Conservation (phyloP, 2,888 invertebrate genomes). For the Pyrocoelia pectoralis region DNA sequence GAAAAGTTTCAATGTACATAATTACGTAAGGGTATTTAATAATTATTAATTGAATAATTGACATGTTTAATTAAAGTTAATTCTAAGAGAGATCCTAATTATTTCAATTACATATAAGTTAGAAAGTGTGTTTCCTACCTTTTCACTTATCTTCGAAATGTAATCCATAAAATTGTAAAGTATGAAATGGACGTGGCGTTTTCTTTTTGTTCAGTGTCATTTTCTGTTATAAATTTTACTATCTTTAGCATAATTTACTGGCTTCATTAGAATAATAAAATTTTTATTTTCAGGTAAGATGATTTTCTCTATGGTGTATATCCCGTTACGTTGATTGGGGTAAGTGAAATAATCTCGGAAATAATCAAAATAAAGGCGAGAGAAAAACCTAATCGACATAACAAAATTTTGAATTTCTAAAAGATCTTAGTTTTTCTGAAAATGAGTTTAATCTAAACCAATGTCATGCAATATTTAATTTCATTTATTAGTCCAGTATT, state of each 20-base stretch:
- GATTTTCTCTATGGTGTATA: not conserved
- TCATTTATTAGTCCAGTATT: too few species aligned
- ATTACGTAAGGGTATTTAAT: not conserved
- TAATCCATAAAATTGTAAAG: not conserved
- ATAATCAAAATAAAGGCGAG: too few species aligned
- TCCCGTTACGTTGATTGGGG: not conserved
- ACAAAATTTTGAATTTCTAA: too few species aligned
- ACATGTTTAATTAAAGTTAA: not conserved
- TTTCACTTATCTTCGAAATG: not conserved
- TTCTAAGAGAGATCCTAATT: not conserved
- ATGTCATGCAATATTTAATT: too few species aligned
- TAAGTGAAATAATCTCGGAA: not conserved
- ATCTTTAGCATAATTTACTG: too few species aligned
- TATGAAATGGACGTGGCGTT: too few species aligned
- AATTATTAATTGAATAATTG: not conserved
- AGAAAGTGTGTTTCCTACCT: conserved; percentile 1
- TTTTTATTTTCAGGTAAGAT: not conserved
- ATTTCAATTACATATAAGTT: not conserved
- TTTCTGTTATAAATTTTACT: too few species aligned
- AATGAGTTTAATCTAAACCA: too few species aligned
- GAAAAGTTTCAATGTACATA: not conserved
- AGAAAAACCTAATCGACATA: too few species aligned
- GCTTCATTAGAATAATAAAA: too few species aligned
- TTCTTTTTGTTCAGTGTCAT: too few species aligned
- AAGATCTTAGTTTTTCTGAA: too few species aligned